phyloP scores from a whole-genome alignment of 2,797 vertebrate species.

The Gallinago nigripennis region DNA sequence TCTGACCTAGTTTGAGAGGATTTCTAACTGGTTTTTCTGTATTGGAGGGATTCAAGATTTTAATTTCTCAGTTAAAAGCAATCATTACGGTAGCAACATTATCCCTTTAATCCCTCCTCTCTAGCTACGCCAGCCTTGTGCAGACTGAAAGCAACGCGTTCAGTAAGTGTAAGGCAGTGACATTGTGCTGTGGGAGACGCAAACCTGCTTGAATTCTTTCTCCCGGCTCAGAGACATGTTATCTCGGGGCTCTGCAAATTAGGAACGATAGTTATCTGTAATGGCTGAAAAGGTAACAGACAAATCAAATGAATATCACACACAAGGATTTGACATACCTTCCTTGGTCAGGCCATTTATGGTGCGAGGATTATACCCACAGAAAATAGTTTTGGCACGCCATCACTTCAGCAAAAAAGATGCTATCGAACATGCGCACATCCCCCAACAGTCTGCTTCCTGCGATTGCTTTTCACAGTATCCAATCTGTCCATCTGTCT shows the following conservation, averaged over 20 bases:
- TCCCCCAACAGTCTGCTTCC: slow-evolving; percentile 72
- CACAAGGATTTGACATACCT: slow-evolving; percentile 79
- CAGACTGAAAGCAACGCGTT: slow-evolving; percentile 22
- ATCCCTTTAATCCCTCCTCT: slow-evolving; percentile 52
- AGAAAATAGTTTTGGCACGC: slow-evolving; percentile 80
- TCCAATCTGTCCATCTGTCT: slow-evolving; percentile 77
- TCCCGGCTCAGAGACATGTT: neutral
- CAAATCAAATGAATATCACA: slow-evolving; percentile 62
- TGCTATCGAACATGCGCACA: slow-evolving; percentile 76
- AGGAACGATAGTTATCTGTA: slow-evolving; percentile 18
- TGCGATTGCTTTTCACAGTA: slow-evolving; percentile 63
- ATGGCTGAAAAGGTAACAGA: slow-evolving; percentile 62
- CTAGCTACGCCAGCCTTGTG: neutral
- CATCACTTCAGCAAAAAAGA: slow-evolving; percentile 80
- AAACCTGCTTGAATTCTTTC: slow-evolving; percentile 35
- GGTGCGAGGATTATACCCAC: slow-evolving; percentile 74
- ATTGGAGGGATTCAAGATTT: slow-evolving; percentile 49
- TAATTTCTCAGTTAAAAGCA: slow-evolving; percentile 69
- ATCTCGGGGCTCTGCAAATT: slow-evolving; percentile 50
- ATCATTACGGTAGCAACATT: slow-evolving; percentile 31
- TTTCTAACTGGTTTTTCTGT: slow-evolving; percentile 25
- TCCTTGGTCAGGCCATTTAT: slow-evolving; percentile 76
- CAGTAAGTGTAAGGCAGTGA: slow-evolving; percentile 32
- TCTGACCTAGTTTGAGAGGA: slow-evolving; percentile 74
- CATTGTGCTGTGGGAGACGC: slow-evolving; percentile 37